A percentile compares a stretch with the other conserved stretches of the same genome.
Conservation (phyloP, 2,888 invertebrate species). For the Orthosia gothica region DNA sequence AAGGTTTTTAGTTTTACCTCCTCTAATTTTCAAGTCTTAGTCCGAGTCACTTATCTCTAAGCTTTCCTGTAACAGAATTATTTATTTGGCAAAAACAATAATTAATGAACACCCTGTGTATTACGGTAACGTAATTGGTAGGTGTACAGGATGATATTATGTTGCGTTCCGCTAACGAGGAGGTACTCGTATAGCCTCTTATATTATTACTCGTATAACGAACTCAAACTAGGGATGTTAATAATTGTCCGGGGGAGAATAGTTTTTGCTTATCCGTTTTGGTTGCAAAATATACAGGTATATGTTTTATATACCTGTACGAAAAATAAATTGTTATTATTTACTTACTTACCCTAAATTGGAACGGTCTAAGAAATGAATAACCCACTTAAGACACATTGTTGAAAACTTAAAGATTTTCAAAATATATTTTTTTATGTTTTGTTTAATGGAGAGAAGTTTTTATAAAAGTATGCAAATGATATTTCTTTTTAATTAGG, state of each 20-base stretch:
- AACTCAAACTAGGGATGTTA: too few species aligned
- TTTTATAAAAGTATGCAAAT: not conserved
- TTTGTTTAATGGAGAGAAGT: not conserved
- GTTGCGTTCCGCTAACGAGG: constrained; percentile 55
- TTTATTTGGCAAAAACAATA: constrained; percentile 37
- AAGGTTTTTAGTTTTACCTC: not conserved
- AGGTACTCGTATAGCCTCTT: too few species aligned
- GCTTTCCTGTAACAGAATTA: not conserved
- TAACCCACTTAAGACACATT: constrained; percentile 3
- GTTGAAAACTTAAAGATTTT: constrained; percentile 12
- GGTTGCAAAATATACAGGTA: not conserved
- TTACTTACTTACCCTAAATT: not conserved
- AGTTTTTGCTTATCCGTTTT: too few species aligned
- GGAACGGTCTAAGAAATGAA: not conserved
- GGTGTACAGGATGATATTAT: constrained; percentile 50
- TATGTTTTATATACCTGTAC: not conserved
- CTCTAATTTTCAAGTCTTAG: not conserved
- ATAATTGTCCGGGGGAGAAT: too few species aligned
- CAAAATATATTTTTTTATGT: constrained; percentile 10
- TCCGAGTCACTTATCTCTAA: constrained; percentile 9
- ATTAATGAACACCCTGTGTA: constrained; percentile 39
- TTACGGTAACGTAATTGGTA: constrained; percentile 36
- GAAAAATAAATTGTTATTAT: too few species aligned
- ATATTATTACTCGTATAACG: too few species aligned
- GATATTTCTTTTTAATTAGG: not conserved